Base-by-base conservation (phyloP, 1,140 invertebrate genomes). In the Drosophila burlai region DNA sequence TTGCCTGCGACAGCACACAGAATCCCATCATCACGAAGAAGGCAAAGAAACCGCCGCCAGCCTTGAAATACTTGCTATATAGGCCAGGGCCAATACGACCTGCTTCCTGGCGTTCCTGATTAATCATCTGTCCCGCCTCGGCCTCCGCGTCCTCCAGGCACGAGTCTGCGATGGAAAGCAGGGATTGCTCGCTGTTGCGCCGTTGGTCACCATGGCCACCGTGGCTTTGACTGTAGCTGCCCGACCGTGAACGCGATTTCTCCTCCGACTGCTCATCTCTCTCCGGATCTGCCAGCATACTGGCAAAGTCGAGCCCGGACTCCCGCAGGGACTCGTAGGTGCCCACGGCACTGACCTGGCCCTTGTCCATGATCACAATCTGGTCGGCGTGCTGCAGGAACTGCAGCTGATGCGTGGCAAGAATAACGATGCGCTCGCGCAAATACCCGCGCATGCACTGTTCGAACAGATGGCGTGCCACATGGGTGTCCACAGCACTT, bases 361-460 rank as follows among this genome's bases (percentile, higher is more conserved):
- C 96, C 81, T 96, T 94, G 62, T 95, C 94, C 75, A 96, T 92
- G 43, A 94, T 95, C 78, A 95, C 95, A 93, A 95, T 95, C 93
- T 94, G 94, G 85, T 97, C 95, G 4, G 97, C 97, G 38, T 95
- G 94, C 83, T 96, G 95, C 1, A 98, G 94, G 83, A 97, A 98
- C 89, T 98, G 97, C 57, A 98, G 92, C 92, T 98, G 97, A 93
- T 98, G 97, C 0, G 97, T 98, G 5, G 97, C 96, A 24, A 82
- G 59, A 4, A 98, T 95, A 0, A 95, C 93, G 8, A 96, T 96
- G 83, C 97, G 96, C 38, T 95, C 93, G 21, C 95, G 94, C 63
- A 98, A 92, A 84, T 95, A 96, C 4, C 95, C 95, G 4, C 93
- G 94, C 57, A 96, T 95, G 77, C 96, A 96, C 6, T 96, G 94